Conservation (phyloP, 2,888 invertebrate species). For the Psylliodes chrysocephalus region DNA sequence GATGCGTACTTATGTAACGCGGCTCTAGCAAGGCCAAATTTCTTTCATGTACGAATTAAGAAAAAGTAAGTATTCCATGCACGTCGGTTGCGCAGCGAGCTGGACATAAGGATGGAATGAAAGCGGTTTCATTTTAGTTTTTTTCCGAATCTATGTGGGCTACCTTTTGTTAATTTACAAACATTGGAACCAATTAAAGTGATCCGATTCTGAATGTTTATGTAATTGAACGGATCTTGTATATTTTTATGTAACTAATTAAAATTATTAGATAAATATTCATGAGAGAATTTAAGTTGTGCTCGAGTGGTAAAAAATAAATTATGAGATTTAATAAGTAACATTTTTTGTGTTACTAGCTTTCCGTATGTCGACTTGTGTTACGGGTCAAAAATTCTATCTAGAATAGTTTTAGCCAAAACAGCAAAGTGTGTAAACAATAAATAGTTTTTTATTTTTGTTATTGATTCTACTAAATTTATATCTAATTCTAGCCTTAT, state of each 20-base stretch:
- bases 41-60: slow-evolving; percentile 33
- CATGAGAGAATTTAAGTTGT: too few species aligned
- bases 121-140: slow-evolving; percentile 4
- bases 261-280: too few species aligned
- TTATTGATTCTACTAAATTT: too few species aligned
- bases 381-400: too few species aligned
- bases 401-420: too few species aligned
- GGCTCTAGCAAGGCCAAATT: slow-evolving; percentile 35
- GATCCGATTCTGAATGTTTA: slow-evolving; percentile 7
- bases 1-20: slow-evolving; percentile 23
- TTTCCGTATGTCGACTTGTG: too few species aligned
- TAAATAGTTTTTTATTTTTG: too few species aligned
- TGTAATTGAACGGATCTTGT: slow-evolving; percentile 9
- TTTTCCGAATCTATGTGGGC: slow-evolving; percentile 2
- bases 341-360: too few species aligned
- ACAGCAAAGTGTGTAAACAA: too few species aligned
- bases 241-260: slow-evolving; percentile 1
- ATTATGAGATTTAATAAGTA: too few species aligned
- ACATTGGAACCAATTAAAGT: slow-evolving; percentile 11
- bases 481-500: too few species aligned
- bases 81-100: slow-evolving; percentile 17
- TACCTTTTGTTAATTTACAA: slow-evolving; percentile 4
- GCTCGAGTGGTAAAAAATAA: too few species aligned
- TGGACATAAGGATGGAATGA: slow-evolving; percentile 1
- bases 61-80: slow-evolving; percentile 10